Evolutionary conservation across 2,888 invertebrate species (phyloP).

Genomic region (Apamea epomidion): DNA sequence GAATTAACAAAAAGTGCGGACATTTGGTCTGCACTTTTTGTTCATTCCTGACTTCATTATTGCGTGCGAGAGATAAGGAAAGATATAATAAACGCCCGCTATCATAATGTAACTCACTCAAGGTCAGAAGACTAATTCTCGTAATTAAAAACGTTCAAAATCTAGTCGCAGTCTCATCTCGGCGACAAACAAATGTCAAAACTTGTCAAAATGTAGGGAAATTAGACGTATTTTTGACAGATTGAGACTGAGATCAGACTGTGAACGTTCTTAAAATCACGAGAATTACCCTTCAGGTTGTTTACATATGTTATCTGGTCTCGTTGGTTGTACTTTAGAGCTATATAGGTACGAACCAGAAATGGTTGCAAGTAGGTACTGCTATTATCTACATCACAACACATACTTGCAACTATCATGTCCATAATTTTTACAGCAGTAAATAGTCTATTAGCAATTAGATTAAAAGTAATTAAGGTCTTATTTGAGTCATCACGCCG

Average conservation of each 20-base stretch:
- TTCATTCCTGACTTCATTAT: no score
- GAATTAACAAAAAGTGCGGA: background rate
- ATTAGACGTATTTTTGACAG: no score
- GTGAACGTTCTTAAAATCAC: no score
- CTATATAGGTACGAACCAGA: background rate
- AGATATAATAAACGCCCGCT: background rate
- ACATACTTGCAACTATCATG: background rate
- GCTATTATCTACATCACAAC: background rate
- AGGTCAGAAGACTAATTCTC: background rate
- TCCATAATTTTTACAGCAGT: background rate
- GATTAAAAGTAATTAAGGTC: background rate
- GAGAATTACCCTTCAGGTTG: background rate
- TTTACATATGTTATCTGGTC: background rate
- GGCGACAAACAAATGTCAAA: no score
- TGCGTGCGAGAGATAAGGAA: background rate
- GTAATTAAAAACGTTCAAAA: no score
- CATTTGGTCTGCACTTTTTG: no score
- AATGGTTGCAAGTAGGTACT: conserved; percentile 8
- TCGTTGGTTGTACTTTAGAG: background rate
- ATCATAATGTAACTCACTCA: background rate
- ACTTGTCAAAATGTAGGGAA: no score
- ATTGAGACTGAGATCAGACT: no score
- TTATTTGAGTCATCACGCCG: conserved; percentile 1
- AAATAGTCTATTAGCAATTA: background rate
- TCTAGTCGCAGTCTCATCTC: no score